Percentiles rank a stretch among this genome's conserved stretches.
phyloP scores from a whole-genome alignment of 1,140 invertebrate genomes.

The Brachystomella parvula region DNA sequence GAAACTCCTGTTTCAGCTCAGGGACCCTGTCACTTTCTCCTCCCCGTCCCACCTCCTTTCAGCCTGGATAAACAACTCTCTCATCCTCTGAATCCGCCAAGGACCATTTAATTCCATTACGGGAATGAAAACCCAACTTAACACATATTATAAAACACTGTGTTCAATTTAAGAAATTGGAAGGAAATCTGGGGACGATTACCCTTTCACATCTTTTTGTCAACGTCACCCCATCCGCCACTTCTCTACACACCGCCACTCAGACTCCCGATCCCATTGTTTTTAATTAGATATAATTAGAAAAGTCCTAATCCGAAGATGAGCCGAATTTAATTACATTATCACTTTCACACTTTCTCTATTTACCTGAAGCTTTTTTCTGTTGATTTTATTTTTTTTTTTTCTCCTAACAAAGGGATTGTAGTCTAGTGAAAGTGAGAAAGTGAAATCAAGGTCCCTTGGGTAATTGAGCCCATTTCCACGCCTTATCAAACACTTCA shows the following conservation, averaged over 20 bases:
- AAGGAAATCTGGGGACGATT: conserved; percentile 33
- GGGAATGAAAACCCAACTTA: conserved; percentile 38
- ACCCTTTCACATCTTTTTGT: background rate
- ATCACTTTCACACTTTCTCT: too few species aligned
- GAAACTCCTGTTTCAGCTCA: conserved; percentile 3
- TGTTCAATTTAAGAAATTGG: conserved; percentile 39
- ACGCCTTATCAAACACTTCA: conserved; percentile 15
- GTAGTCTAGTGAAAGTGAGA: background rate
- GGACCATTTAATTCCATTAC: conserved; percentile 40
- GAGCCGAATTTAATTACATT: conserved; percentile 7
- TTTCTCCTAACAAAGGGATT: too few species aligned
- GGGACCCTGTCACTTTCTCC: background rate
- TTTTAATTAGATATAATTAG: too few species aligned
- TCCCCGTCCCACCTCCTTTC: background rate
- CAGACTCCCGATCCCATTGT: too few species aligned
- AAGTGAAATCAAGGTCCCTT: conserved; percentile 21
- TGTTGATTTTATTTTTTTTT: too few species aligned
- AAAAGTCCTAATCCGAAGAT: too few species aligned
- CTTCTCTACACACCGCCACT: too few species aligned
- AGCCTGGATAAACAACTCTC: conserved; percentile 15
- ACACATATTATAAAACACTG: conserved; percentile 38
- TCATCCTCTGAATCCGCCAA: conserved; percentile 38
- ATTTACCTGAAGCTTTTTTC: too few species aligned
- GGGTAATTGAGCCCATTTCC: conserved; percentile 28
- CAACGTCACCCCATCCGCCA: background rate